These are phyloP conservation scores for Lutjanus argentimaculatus DNA, from an alignment of 2,797 vertebrate species.

Conservation along the genomic window DNA sequence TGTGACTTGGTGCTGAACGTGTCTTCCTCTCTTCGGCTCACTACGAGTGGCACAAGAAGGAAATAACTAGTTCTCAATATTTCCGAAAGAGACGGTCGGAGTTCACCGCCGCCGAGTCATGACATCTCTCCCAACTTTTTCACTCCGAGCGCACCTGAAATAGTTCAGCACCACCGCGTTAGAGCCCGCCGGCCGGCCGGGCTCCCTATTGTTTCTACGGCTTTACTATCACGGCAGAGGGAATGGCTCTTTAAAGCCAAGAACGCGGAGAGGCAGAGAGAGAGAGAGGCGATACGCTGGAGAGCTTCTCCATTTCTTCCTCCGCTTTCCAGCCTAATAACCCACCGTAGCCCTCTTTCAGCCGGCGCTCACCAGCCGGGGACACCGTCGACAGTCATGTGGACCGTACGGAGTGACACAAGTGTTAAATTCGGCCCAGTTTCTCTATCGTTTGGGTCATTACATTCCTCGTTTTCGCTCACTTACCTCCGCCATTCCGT, in stretches of 20 bases:
- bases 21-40: constrained; percentile 75
- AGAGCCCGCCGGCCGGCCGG: constrained; percentile 62
- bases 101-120: constrained; percentile 59
- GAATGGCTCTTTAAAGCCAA: constrained; percentile 84
- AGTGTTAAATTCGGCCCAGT: constrained; percentile 42
- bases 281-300: constrained; percentile 75
- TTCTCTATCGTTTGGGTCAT: constrained; percentile 67
- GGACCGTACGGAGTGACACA: constrained; percentile 37
- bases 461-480: constrained; percentile 84
- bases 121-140: constrained; percentile 74
- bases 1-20: constrained; percentile 89
- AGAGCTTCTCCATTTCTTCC: constrained; percentile 81
- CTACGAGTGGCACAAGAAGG: constrained; percentile 77
- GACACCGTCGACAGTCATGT: constrained; percentile 40
- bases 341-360: constrained; percentile 43
- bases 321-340: constrained; percentile 61
- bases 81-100: constrained; percentile 57
- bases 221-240: constrained; percentile 67
- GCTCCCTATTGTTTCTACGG: constrained; percentile 79
- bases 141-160: constrained; percentile 71
- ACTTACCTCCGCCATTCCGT: constrained; percentile 92
- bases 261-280: constrained; percentile 66
- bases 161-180: constrained; percentile 74
- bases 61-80: constrained; percentile 80
- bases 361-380: constrained; percentile 50